Conservation (phyloP, 2,888 invertebrate species). For the Papilio gigon region DNA sequence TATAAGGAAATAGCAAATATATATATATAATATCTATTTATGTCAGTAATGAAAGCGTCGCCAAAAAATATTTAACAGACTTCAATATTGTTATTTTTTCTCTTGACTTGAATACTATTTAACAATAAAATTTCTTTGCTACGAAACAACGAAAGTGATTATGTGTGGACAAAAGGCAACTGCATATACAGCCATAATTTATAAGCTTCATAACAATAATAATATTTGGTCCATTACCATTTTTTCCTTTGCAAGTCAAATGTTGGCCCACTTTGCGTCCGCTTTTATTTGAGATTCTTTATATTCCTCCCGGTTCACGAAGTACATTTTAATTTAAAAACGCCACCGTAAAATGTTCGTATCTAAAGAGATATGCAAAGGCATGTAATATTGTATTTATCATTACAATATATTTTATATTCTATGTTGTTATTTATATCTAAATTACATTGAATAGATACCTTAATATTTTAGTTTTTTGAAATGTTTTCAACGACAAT, state of each 20-base stretch:
- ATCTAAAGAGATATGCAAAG: background rate
- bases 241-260: slow-evolving; percentile 10
- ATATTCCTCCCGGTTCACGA: background rate
- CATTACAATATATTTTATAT: background rate
- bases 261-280: background rate
- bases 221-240: slow-evolving; percentile 15
- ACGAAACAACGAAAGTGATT: background rate
- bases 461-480: background rate
- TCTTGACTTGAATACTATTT: background rate
- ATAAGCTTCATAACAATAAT: background rate
- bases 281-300: slow-evolving; percentile 1
- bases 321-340: background rate
- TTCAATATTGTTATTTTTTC: background rate
- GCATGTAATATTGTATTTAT: background rate
- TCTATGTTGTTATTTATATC: background rate
- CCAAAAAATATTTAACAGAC: background rate
- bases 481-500: background rate
- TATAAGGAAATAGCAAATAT: no score
- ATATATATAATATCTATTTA: no score
- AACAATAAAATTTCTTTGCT: background rate
- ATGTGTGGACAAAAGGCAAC: background rate
- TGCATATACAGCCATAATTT: background rate
- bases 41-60: background rate
- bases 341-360: background rate
- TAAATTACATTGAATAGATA: background rate